A percentile compares a stretch with the other conserved stretches of the same genome.
Evolutionary conservation across 2,888 invertebrate species (phyloP).

Genomic region (Plusia festucae): DNA sequence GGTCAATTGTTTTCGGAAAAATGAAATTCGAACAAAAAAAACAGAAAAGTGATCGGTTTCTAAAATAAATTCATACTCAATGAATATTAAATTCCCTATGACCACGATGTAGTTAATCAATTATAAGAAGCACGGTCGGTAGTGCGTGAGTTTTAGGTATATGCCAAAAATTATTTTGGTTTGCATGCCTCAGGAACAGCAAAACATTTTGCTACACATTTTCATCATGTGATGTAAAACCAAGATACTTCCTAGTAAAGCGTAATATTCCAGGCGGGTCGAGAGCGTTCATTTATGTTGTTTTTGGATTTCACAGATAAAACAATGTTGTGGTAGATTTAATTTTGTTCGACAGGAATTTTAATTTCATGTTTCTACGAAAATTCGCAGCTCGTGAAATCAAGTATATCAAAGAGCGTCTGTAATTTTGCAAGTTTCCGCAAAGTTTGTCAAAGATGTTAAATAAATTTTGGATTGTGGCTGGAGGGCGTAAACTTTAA

Average conservation of each 20-base stretch:
- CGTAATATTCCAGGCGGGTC: neutral
- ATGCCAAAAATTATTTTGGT: no score
- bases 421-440: conserved; percentile 48
- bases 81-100: no score
- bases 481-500: conserved; percentile 41
- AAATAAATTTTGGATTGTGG: conserved; percentile 47
- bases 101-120: no score
- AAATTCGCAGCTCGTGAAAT: conserved; percentile 20
- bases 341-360: neutral
- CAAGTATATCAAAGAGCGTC: conserved; percentile 27
- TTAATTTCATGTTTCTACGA: conserved; percentile 9
- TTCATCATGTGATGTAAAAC: neutral
- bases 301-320: neutral
- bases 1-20: no score
- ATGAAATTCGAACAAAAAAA: no score
- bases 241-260: neutral
- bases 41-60: no score
- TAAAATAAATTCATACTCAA: no score
- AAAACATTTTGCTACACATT: neutral
- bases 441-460: conserved; percentile 55
- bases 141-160: no score
- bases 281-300: neutral
- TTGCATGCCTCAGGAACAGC: no score
- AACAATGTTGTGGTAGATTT: neutral
- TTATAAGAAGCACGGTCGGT: no score